A percentile compares a stretch with the other conserved stretches of the same genome.
phyloP scores from a whole-genome alignment of 2,888 invertebrate species.

The Dolichomitus sp. region DNA sequence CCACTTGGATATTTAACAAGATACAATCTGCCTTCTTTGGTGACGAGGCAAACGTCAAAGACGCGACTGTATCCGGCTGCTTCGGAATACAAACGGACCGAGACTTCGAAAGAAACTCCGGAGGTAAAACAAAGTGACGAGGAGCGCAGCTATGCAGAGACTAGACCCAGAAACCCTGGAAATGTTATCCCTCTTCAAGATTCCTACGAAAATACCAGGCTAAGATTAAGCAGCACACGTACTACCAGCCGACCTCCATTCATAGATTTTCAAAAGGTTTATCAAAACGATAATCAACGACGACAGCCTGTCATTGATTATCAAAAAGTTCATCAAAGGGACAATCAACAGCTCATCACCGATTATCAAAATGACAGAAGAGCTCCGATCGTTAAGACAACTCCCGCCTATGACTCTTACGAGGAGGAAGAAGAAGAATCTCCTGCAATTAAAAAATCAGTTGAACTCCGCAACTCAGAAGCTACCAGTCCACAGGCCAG shows the following conservation, averaged over 20 bases:
- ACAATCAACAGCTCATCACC: background rate
- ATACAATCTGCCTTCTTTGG: conserved; percentile 39
- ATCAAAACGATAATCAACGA: background rate
- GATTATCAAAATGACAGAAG: background rate
- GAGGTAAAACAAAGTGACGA: conserved; percentile 9
- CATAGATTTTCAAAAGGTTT: background rate
- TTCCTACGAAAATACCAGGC: conserved; percentile 10
- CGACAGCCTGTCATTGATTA: background rate
- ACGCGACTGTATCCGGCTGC: conserved; percentile 2
- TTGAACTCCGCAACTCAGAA: background rate
- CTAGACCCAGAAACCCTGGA: background rate
- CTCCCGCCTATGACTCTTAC: conserved; percentile 15
- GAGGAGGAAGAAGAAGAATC: conserved; percentile 4
- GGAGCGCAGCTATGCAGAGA: conserved; percentile 1
- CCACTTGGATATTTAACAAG: conserved; percentile 39
- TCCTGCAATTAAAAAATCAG: background rate
- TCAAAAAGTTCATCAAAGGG: background rate
- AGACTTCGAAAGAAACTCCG: background rate
- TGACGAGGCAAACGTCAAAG: conserved; percentile 7
- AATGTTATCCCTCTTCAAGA: background rate
- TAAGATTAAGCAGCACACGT: background rate
- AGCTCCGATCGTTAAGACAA: background rate
- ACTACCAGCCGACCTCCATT: background rate
- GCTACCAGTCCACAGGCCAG: background rate
- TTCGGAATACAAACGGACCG: background rate